Base-by-base conservation (phyloP, 2,797 vertebrate genomes). In the Aratinga solstitialis region DNA sequence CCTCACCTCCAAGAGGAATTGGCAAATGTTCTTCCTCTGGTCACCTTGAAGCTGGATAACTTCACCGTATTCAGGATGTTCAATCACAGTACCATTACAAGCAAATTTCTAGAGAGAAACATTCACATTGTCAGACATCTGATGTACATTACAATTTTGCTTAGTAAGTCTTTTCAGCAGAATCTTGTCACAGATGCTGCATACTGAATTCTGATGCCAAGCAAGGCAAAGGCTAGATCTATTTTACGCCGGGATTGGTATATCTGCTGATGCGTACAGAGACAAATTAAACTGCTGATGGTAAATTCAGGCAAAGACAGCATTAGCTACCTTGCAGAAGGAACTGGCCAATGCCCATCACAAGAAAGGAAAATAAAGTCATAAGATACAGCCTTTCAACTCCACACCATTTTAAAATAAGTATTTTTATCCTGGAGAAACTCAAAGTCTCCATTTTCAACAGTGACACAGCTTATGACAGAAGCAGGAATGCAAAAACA, bases 31-130 rank as follows among this genome's bases (percentile, higher is more conserved):
- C 88, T 98, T 98, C 20, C 98, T 97, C 87, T 98, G 98, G 95
- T 98, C 98, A 89, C 98, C 98, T 89, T 98, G 98, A 83, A 98
- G 98, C 96, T 98, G 98, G 95, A 98, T 98, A 67, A 98, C 98
- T 97, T 98, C 98, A 32, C 98, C 98, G 97, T 98, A 98, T 51
- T 98, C 98, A 5, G 98, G 98, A 84, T 98, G 98, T 38, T 98
- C 98, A 86, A 98, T 98, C 97, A 98, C 98, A 96, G 98, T 98
- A 81, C 98, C 98, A 96, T 98, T 98, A 94, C 98, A 98, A 82
- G 98, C 98, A 95, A 98, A 98, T 98, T 98, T 98, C 98, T 98
- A 75, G 21, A 93, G 51, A 88, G 42, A 92, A 19, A 94, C 27
- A 84, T 29, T 69, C 42, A 68, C 5, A 51, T 32, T n/a, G 30